Conservation (phyloP, 2,888 invertebrate species). For the Troides helena region DNA sequence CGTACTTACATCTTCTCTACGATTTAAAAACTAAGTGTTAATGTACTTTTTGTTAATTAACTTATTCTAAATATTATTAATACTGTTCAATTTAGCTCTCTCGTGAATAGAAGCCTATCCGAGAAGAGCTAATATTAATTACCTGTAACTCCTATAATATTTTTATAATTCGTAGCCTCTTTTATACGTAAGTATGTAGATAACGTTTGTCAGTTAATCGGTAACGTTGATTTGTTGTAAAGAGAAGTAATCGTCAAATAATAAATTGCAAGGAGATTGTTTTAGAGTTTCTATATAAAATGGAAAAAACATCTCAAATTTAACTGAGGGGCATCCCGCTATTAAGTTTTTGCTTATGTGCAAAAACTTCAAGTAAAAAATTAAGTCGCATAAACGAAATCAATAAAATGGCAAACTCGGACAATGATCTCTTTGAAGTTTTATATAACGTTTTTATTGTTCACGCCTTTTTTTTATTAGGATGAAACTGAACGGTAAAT, state of each 20-base stretch:
- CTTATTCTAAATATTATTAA: too few species aligned
- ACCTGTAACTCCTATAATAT: too few species aligned
- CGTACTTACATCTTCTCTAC: too few species aligned
- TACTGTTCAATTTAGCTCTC: too few species aligned
- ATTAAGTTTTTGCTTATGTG: conserved; percentile 21
- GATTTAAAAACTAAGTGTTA: too few species aligned
- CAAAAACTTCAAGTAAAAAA: conserved; percentile 23
- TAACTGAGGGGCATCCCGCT: conserved; percentile 16
- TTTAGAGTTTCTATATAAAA: conserved; percentile 4
- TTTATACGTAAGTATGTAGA: too few species aligned
- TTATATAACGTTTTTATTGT: conserved; percentile 15
- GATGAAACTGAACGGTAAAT: conserved; percentile 11
- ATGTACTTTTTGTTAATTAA: too few species aligned
- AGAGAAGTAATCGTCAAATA: background rate
- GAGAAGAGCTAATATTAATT: too few species aligned
- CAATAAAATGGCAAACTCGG: conserved; percentile 30
- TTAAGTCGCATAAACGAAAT: conserved; percentile 29
- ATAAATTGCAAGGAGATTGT: background rate
- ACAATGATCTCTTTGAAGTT: conserved; percentile 28
- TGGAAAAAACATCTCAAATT: conserved; percentile 18
- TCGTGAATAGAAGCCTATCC: too few species aligned
- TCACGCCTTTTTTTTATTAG: conserved; percentile 14
- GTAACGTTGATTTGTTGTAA: background rate
- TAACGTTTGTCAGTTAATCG: background rate
- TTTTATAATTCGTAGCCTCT: too few species aligned